Evolutionary conservation across 2,797 vertebrate species (phyloP), one percentile per base, ranked within the genome.

Genomic region (Danio choprae): DNA sequence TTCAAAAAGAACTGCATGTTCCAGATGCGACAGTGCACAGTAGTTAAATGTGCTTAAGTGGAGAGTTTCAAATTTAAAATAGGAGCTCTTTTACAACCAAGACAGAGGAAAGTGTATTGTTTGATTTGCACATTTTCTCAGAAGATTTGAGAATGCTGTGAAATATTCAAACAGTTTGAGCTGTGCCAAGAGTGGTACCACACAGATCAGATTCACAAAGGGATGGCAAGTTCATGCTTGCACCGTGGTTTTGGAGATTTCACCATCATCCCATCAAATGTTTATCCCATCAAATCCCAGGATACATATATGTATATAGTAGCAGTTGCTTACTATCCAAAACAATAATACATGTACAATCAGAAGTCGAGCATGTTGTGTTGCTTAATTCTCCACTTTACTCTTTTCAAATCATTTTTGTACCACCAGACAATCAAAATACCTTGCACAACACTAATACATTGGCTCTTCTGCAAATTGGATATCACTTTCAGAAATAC

Each of bases 211-310:
- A 22, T 58, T 68, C 43, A 36, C 7, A 44, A 46, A 70, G 16
- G 50, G 4, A 70, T 53, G 63, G 41, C 51, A 67, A 77, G 51
- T 58, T 36, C 51, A 56, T 38, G 51, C 51, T 58, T 77, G 74
- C 4, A n/a, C 41, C 13, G 41, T 48, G 62, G 51, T 65, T 77
- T 77, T 65, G 53, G 2, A 58, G 63, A 77, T 77, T 68, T 56
- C 41, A 56, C 50, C 36, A 53, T 29, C 43, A 50, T 65, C 74
- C 36, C 74, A 55, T 65, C 62, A 76, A 41, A 55, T 58, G 63
- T 20, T 38, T n/a, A n/a, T n/a, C n/a, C 53, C 55, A 59, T 73
- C 44, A 73, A 46, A 29, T 29, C 8, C 71, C 55, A 59, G 20
- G 41, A 41, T 73, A 11, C 50, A n/a, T 13, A n/a, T n/a, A n/a